phyloP scores from a whole-genome alignment of 2,797 vertebrate genomes.

The Manis pentadactyla region DNA sequence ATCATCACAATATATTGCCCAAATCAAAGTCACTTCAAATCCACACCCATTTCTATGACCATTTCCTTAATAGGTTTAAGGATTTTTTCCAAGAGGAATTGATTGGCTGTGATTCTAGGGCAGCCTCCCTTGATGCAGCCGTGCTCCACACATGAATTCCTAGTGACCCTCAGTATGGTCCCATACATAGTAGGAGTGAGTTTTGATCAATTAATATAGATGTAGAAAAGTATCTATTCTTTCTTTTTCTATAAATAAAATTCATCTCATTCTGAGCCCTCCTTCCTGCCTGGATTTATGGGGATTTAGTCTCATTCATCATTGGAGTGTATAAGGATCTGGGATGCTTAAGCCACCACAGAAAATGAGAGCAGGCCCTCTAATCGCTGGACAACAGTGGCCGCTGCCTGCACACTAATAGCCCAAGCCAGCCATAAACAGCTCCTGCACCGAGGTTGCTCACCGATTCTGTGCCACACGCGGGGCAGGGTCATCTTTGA shows the following conservation, averaged over 20 bases:
- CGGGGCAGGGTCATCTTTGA: neutral
- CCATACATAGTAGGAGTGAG: neutral
- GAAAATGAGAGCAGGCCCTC: neutral
- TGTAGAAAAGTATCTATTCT: neutral
- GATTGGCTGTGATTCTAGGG: neutral
- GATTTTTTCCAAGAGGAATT: neutral
- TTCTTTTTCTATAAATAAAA: neutral
- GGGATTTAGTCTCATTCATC: neutral
- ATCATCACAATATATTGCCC: neutral
- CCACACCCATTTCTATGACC: neutral
- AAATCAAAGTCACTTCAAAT: neutral
- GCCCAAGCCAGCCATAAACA: neutral
- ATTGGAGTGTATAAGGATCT: neutral
- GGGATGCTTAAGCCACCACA: neutral
- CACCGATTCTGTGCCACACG: neutral
- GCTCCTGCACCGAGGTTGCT: neutral
- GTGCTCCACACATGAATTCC: neutral
- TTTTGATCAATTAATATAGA: neutral
- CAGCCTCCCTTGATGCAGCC: neutral
- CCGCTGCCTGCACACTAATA: neutral
- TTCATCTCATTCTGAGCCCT: neutral
- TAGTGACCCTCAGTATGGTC: neutral
- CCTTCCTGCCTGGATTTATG: neutral
- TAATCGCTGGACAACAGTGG: neutral
- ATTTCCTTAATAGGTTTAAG: neutral